Evolutionary conservation across 2,797 vertebrate species (phyloP).

Genomic region (Scomberomorus guttatus): DNA sequence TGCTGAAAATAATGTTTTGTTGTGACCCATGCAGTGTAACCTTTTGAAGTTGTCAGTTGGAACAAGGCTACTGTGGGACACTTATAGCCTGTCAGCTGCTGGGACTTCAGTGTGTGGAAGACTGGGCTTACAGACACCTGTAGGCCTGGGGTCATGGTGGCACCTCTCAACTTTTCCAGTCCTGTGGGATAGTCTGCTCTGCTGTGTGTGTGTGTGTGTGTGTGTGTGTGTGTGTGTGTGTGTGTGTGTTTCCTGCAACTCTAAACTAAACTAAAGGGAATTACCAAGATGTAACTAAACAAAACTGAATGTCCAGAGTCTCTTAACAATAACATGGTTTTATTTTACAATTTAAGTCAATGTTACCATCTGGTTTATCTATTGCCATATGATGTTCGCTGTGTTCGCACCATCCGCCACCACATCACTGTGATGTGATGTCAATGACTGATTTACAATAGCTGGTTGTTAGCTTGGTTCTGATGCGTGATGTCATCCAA

Average conservation of each 20-base stretch:
- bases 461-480: constrained; percentile 23
- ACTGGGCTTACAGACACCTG: constrained; percentile 59
- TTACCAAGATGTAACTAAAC: constrained; percentile 15
- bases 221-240: background rate
- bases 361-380: constrained; percentile 34
- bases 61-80: constrained; percentile 66
- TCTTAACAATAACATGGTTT: constrained; percentile 13
- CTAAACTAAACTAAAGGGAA: constrained; percentile 21
- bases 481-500: constrained; percentile 37
- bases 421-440: constrained; percentile 29
- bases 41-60: constrained; percentile 69
- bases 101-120: constrained; percentile 41
- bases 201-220: background rate
- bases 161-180: constrained; percentile 54
- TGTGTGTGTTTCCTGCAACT: constrained; percentile 7
- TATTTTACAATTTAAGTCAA: constrained; percentile 28
- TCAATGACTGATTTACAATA: constrained; percentile 22
- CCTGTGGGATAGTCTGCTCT: constrained; percentile 14
- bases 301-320: constrained; percentile 25
- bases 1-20: constrained; percentile 69
- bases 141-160: constrained; percentile 57
- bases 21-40: constrained; percentile 61
- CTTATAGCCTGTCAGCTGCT: constrained; percentile 71
- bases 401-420: constrained; percentile 43
- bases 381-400: constrained; percentile 15